A percentile compares a stretch with the other conserved stretches of the same genome.
These are phyloP conservation scores for Argentina silus DNA, from an alignment of 2,797 vertebrate genomes.

Conservation along the genomic window DNA sequence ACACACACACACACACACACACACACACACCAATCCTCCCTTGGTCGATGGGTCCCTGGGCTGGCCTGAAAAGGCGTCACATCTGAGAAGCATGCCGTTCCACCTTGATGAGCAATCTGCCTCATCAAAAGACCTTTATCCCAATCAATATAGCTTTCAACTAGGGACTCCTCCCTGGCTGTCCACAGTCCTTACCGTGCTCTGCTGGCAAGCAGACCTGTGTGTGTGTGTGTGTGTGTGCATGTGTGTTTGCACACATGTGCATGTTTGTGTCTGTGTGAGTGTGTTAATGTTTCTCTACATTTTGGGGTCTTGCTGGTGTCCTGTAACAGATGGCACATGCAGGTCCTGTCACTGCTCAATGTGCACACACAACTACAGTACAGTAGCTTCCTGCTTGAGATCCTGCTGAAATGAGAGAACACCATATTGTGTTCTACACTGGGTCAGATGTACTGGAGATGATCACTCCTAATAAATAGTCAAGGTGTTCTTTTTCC, in stretches of 20 bases:
- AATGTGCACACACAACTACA: too few relatives aligned
- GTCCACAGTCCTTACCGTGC: slow-evolving; percentile 44
- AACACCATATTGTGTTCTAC: background rate
- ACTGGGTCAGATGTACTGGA: too few relatives aligned
- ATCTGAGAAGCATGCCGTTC: slow-evolving; percentile 78
- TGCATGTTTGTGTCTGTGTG: background rate
- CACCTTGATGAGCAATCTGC: slow-evolving; percentile 81
- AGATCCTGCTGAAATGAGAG: background rate
- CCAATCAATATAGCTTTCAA: slow-evolving; percentile 77
- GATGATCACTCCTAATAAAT: too few relatives aligned
- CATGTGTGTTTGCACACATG: background rate
- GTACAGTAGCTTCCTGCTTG: background rate
- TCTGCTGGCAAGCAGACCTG: slow-evolving; percentile 14
- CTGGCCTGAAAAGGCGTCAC: slow-evolving; percentile 73
- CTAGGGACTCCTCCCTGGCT: slow-evolving; percentile 58
- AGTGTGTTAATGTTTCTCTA: background rate
- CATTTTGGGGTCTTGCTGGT: background rate
- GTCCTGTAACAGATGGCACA: background rate
- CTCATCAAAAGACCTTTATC: slow-evolving; percentile 80
- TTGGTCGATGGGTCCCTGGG: slow-evolving; percentile 71
- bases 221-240: slow-evolving; percentile 16
- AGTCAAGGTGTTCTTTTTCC: too few relatives aligned
- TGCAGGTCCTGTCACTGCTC: too few relatives aligned
- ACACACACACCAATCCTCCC: background rate
- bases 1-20: background rate